phyloP scores from a whole-genome alignment of 2,113 vertebrate species.

The Barbus barbus region DNA sequence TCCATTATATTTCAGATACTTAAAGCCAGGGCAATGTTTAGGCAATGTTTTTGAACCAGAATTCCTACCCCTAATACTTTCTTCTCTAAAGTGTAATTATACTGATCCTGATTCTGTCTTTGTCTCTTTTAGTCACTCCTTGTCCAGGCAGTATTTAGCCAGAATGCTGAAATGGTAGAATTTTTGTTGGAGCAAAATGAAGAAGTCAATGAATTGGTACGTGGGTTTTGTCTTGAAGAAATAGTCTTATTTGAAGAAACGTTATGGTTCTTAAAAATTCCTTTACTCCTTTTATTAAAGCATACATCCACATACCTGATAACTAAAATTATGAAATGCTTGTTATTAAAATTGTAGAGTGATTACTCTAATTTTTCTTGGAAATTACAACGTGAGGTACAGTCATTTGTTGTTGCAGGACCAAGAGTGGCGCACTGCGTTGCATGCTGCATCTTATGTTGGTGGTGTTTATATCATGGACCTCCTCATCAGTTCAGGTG shows the following conservation, averaged over 20 bases:
- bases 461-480: conserved; percentile 90
- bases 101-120: neutral
- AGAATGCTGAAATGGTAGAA: conserved; percentile 90
- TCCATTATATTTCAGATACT: neutral
- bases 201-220: conserved; percentile 91
- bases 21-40: neutral
- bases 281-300: neutral
- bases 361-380: no score
- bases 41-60: neutral
- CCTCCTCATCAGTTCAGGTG: conserved; percentile 93
- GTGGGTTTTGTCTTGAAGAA: conserved; percentile 52
- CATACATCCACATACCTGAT: neutral
- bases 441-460: conserved; percentile 95
- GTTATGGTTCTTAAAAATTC: neutral
- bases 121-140: conserved; percentile 80
- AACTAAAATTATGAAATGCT: neutral
- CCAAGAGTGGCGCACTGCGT: conserved; percentile 89
- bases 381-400: neutral
- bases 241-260: neutral
- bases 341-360: neutral
- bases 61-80: neutral
- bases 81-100: neutral
- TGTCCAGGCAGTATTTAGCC: conserved; percentile 97
- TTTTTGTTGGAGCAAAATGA: conserved; percentile 88
- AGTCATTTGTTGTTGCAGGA: conserved; percentile 74